phyloP scores from a whole-genome alignment of 2,888 invertebrate species.

The Pristionchus entomophagus region DNA sequence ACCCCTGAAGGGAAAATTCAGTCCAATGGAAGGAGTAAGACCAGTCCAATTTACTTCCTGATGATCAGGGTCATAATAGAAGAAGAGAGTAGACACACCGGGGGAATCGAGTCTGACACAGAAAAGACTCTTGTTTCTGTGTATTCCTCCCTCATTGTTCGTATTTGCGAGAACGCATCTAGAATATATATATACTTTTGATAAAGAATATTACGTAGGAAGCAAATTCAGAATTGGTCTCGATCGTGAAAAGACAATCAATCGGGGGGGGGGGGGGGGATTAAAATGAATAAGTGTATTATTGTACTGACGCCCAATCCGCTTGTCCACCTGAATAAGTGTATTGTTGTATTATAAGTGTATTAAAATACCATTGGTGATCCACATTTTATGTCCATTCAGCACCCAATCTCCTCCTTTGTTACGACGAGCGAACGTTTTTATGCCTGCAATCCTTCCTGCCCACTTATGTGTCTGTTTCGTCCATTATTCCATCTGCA shows the following conservation, averaged over 20 bases:
- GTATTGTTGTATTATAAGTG: slow-evolving; percentile 77
- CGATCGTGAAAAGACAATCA: too few species aligned
- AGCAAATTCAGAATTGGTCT: too few species aligned
- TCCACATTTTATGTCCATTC: slow-evolving; percentile 79
- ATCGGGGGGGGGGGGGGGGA: too few species aligned
- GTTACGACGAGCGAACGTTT: slow-evolving; percentile 78
- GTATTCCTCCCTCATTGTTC: slow-evolving; percentile 76
- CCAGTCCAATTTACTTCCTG: too few species aligned
- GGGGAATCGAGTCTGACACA: slow-evolving; percentile 77
- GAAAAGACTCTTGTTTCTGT: slow-evolving; percentile 80
- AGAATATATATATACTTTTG: neutral
- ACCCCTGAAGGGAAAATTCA: slow-evolving; percentile 52
- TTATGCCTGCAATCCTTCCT: slow-evolving; percentile 68
- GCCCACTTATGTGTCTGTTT: neutral
- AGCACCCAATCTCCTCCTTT: slow-evolving; percentile 44
- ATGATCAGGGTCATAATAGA: too few species aligned
- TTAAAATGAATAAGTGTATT: neutral
- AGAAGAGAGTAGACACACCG: slow-evolving; percentile 44
- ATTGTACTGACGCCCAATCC: slow-evolving; percentile 79
- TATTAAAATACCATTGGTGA: slow-evolving; percentile 79
- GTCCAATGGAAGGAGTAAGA: neutral
- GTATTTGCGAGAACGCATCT: slow-evolving; percentile 80
- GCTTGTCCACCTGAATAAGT: slow-evolving; percentile 76
- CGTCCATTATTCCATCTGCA: too few species aligned
- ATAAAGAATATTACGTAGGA: too few species aligned